Evolutionary conservation across 2,113 vertebrate species (phyloP).

Genomic region (Sialia sialis): DNA sequence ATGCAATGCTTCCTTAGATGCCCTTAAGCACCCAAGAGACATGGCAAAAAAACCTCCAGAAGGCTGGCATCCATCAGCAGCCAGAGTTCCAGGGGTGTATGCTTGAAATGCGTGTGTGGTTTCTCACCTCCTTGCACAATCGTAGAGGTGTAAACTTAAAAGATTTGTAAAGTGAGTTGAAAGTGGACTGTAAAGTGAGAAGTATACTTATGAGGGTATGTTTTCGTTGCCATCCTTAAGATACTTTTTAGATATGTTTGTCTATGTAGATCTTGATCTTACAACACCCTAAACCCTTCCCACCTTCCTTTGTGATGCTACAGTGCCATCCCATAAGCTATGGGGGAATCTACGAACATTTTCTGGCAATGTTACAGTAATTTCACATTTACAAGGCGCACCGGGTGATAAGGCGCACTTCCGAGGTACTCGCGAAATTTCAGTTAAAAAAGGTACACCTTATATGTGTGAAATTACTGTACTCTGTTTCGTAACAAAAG

Average conservation of each 20-base stretch:
- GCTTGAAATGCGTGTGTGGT: neutral
- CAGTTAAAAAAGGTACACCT: too few relatives aligned
- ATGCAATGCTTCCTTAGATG: neutral
- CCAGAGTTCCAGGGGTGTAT: neutral
- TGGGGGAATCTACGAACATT: neutral
- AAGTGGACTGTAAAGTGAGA: neutral
- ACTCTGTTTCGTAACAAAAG: neutral
- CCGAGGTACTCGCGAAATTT: too few relatives aligned
- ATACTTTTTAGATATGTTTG: neutral
- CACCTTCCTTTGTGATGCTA: neutral
- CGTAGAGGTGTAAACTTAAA: neutral
- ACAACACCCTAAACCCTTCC: neutral
- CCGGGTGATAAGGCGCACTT: too few relatives aligned
- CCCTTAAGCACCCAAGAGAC: neutral
- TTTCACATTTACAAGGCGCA: too few relatives aligned
- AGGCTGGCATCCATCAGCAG: neutral
- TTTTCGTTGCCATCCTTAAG: neutral
- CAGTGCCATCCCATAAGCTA: neutral
- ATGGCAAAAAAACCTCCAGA: neutral
- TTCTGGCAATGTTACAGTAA: neutral
- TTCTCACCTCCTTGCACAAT: neutral
- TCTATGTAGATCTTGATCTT: neutral
- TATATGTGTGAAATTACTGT: too few relatives aligned
- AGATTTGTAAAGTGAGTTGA: neutral
- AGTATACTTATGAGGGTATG: neutral